Evolutionary conservation across 2,888 invertebrate species (phyloP).

Genomic region (Imbricaverruca yamaguchii): DNA sequence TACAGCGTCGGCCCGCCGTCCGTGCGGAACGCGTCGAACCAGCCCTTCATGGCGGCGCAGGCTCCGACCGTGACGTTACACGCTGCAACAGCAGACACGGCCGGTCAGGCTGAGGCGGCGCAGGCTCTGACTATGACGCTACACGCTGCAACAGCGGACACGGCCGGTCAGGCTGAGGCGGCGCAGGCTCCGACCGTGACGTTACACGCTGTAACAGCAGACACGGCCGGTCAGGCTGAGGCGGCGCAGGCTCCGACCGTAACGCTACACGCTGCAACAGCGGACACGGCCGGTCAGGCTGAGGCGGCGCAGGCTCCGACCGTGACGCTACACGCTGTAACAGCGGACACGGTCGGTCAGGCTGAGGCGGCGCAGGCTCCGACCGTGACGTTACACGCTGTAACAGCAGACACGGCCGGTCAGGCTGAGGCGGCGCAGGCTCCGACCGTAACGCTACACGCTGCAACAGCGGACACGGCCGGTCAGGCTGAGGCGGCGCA

Average conservation of each 20-base stretch:
- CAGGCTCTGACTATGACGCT: neutral
- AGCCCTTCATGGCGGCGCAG: slow-evolving; percentile 64
- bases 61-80: slow-evolving; percentile 7
- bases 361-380: slow-evolving; percentile 21
- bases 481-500: slow-evolving; percentile 14
- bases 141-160: slow-evolving; percentile 13
- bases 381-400: slow-evolving; percentile 11
- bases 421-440: slow-evolving; percentile 23
- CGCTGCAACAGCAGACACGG: neutral
- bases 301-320: slow-evolving; percentile 22
- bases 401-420: too few relatives aligned
- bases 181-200: slow-evolving; percentile 4
- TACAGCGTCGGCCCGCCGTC: slow-evolving; percentile 96
- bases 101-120: slow-evolving; percentile 8
- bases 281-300: too few relatives aligned
- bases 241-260: slow-evolving; percentile 21
- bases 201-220: neutral
- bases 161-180: too few relatives aligned
- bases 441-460: slow-evolving; percentile 4
- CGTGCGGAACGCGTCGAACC: slow-evolving; percentile 95
- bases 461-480: neutral
- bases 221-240: neutral
- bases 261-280: neutral
- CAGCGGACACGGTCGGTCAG: too few relatives aligned
- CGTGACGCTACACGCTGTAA: neutral